Evolutionary conservation across 2,797 vertebrate species (phyloP).

Genomic region (Iguana delicatissima): DNA sequence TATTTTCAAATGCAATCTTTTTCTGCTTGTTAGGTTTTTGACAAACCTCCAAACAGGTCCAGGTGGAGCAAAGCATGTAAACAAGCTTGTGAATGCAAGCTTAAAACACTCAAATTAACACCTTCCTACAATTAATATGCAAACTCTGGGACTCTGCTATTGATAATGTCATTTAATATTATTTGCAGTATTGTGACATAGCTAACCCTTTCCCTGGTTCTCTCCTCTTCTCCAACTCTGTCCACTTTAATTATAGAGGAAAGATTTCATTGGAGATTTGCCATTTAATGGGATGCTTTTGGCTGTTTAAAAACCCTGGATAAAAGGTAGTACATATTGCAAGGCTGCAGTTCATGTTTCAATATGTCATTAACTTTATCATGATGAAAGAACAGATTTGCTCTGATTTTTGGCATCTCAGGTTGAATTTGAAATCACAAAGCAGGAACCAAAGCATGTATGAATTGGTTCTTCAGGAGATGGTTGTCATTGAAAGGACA

Average conservation of each 20-base stretch:
- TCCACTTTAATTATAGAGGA: slow-evolving; percentile 79
- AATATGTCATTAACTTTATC: slow-evolving; percentile 61
- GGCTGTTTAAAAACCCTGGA: slow-evolving; percentile 63
- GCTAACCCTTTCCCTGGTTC: slow-evolving; percentile 69
- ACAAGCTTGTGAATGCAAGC: slow-evolving; percentile 94
- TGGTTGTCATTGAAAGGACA: neutral
- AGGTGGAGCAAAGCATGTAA: slow-evolving; percentile 96
- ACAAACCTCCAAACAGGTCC: slow-evolving; percentile 96
- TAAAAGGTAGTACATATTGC: slow-evolving; percentile 63
- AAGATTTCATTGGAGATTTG: slow-evolving; percentile 66
- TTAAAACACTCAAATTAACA: slow-evolving; percentile 96
- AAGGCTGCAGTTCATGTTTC: slow-evolving; percentile 60
- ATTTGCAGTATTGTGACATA: slow-evolving; percentile 73
- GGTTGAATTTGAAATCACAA: slow-evolving; percentile 41
- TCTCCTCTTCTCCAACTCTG: slow-evolving; percentile 46
- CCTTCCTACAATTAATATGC: slow-evolving; percentile 92
- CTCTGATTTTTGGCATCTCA: slow-evolving; percentile 61
- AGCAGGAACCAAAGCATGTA: neutral
- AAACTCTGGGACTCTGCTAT: slow-evolving; percentile 82
- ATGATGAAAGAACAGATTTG: slow-evolving; percentile 62
- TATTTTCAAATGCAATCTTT: slow-evolving; percentile 92
- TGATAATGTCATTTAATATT: slow-evolving; percentile 81
- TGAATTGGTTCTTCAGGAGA: neutral
- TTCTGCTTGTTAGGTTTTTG: slow-evolving; percentile 94
- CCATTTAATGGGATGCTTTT: slow-evolving; percentile 67